Base-by-base conservation (phyloP, 2,113 vertebrate species). In the Saccopteryx bilineata region DNA sequence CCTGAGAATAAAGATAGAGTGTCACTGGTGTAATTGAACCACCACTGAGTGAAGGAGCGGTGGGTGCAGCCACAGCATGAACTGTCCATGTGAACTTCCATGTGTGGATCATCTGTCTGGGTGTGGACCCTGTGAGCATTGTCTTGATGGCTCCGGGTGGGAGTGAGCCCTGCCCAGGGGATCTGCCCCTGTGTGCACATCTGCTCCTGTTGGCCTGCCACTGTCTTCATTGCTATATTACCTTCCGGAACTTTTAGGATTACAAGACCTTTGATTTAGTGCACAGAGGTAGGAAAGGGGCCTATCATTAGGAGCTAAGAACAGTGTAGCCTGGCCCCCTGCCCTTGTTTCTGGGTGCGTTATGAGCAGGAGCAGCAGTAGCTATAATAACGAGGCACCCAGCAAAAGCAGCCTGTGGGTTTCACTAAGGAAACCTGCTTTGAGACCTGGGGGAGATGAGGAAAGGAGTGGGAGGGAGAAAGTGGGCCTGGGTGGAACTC, bases 391-490 rank as follows among this genome's bases (percentile, higher is more conserved):
- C 48, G 75, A 97, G 76, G 95, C 93, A 78, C 69, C 81, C 15
- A 72, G 83, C 75, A 71, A 83, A 85, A 90, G 93, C 60, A 39
- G 69, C 82, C 33, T 66, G 94, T 87, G 52, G 87, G 61, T 90
- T 94, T 96, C 93, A 82, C 75, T 69, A 68, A 96, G 83, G 90
- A 95, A 94, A 68, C 14, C 74, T 76, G 92, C 82, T 85, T 93
- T 28, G 81, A 96, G 96, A 95, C 92, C 69, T 93, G 95, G 95
- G 78, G 84, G 95, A 95, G 92, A 80, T 87, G 95, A 87, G 78
- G 68, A 78, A 60, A 65, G 63, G 68, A 63, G 52, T 50, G 2
- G 80, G 92, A 84, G 65, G 63, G 63, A 90, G 78, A 39, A 69
- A 6, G 9, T 0, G 11, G 75, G 21, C 23, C 48, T 68, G 76